phyloP scores from a whole-genome alignment of 1,140 invertebrate species.

The Tetramorium simillimum region DNA sequence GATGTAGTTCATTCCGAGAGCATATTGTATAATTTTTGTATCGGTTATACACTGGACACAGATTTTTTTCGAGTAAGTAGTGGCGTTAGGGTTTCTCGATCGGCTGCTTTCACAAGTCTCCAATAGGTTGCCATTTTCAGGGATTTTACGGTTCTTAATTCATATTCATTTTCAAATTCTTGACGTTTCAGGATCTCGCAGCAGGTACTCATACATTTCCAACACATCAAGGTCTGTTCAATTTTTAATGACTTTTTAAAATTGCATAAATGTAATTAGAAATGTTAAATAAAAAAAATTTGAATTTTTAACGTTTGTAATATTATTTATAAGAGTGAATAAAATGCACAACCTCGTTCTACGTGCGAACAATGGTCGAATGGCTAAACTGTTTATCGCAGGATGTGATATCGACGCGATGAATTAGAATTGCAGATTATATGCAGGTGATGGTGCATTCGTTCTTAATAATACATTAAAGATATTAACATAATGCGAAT shows the following conservation, averaged over 20 bases:
- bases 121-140: neutral
- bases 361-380: constrained; percentile 11
- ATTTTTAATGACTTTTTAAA: neutral
- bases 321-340: constrained; percentile 10
- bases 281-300: neutral
- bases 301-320: neutral
- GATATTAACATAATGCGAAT: constrained; percentile 50
- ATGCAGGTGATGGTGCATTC: constrained; percentile 31
- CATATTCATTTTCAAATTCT: neutral
- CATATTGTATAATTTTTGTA: neutral
- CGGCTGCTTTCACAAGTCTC: neutral
- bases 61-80: neutral
- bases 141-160: neutral
- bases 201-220: neutral
- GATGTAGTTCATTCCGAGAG: neutral
- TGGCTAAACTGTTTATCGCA: constrained; percentile 19
- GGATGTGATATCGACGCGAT: constrained; percentile 31
- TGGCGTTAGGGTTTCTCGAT: neutral
- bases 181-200: neutral
- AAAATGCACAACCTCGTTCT: constrained; percentile 16
- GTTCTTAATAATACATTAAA: constrained; percentile 55
- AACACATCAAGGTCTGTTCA: neutral
- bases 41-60: neutral
- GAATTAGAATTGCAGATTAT: constrained; percentile 50
- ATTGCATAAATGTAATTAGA: neutral